Conservation (phyloP, 1,140 invertebrate genomes). For the Lethrus apterus region DNA sequence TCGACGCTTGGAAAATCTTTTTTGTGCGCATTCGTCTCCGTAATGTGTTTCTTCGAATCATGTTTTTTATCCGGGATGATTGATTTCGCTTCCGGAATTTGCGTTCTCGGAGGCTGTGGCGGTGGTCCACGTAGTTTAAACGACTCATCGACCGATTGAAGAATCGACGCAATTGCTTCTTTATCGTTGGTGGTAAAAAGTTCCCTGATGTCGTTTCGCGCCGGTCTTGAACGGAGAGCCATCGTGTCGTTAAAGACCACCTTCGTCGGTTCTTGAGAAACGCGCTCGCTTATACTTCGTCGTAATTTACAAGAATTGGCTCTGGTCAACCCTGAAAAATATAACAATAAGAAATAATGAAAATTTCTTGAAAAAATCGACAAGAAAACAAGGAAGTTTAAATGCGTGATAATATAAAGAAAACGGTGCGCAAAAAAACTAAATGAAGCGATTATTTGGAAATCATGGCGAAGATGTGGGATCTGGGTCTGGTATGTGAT, state of each 20-base stretch:
- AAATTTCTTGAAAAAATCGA: too few species aligned
- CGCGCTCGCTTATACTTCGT: constrained; percentile 47
- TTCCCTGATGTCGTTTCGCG: constrained; percentile 47
- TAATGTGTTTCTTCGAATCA: not conserved
- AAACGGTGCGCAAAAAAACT: too few species aligned
- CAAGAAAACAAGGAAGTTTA: too few species aligned
- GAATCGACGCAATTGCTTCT: constrained; percentile 43
- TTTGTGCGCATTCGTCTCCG: not conserved
- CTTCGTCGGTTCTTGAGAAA: constrained; percentile 36
- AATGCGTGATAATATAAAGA: too few species aligned
- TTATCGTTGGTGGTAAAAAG: constrained; percentile 34
- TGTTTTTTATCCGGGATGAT: not conserved
- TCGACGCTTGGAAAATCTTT: not conserved
- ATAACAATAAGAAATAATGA: too few species aligned
- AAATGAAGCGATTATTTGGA: too few species aligned
- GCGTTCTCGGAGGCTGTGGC: constrained; percentile 23
- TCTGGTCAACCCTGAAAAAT: too few species aligned
- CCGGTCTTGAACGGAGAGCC: constrained; percentile 60
- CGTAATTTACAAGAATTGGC: constrained; percentile 34
- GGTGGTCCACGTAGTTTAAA: constrained; percentile 39
- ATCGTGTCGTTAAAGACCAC: constrained; percentile 64
- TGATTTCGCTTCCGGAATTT: not conserved
- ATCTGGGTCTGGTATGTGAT: too few species aligned
- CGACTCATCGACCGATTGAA: constrained; percentile 32
- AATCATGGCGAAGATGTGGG: too few species aligned